These are phyloP conservation scores for Cephus runcator DNA, from an alignment of 2,888 invertebrate species.

Conservation along the genomic window DNA sequence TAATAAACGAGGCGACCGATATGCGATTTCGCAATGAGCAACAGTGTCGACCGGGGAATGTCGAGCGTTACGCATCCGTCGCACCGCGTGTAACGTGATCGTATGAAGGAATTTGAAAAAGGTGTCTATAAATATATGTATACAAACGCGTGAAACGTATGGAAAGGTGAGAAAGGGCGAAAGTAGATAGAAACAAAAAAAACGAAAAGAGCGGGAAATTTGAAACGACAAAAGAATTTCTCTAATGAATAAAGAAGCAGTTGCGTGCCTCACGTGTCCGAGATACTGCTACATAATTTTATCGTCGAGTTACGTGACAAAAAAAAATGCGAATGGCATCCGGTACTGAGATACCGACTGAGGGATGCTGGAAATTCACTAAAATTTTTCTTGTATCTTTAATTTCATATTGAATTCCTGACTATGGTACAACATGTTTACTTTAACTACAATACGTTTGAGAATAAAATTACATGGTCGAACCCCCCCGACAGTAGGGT, in stretches of 20 bases:
- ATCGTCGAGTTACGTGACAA: neutral
- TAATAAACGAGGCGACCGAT: neutral
- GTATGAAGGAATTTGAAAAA: neutral
- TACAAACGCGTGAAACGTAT: neutral
- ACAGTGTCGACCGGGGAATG: neutral
- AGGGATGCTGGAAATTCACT: neutral
- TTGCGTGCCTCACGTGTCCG: neutral
- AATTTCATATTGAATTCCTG: neutral
- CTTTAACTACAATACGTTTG: neutral
- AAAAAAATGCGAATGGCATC: neutral
- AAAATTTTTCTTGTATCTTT: neutral
- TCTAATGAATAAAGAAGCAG: neutral
- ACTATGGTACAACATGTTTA: neutral
- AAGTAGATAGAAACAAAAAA: neutral
- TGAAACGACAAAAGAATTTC: neutral
- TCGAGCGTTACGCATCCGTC: neutral
- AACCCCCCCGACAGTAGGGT: neutral
- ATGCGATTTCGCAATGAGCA: neutral
- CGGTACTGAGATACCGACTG: neutral
- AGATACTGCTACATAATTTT: neutral
- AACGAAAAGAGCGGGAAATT: neutral
- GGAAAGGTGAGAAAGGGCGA: neutral
- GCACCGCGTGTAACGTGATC: neutral
- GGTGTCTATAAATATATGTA: slow-evolving; percentile 2
- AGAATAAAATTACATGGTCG: neutral